phyloP scores from a whole-genome alignment of 2,888 invertebrate species.

The Noctua comes region DNA sequence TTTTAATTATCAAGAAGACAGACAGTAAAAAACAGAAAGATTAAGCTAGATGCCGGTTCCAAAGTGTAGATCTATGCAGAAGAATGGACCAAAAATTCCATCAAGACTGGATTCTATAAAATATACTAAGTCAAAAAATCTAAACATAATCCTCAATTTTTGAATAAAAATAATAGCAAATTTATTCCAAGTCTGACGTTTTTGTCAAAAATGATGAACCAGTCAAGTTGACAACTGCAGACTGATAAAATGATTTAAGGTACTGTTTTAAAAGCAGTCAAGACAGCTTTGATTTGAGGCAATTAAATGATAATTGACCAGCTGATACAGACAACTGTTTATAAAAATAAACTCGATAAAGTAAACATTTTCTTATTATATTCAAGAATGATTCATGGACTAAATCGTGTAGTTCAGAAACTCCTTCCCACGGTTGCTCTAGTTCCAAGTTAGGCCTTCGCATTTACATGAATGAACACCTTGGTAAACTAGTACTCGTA shows the following conservation, averaged over 20 bases:
- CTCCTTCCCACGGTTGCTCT: slow-evolving; percentile 25
- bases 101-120: not conserved
- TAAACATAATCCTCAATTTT: not conserved
- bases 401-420: not conserved
- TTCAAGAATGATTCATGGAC: slow-evolving; percentile 1
- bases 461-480: slow-evolving; percentile 6
- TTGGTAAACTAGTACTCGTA: not conserved
- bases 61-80: not conserved
- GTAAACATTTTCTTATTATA: not conserved
- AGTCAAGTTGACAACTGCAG: not conserved
- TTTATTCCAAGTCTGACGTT: not conserved
- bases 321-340: not conserved
- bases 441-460: slow-evolving; percentile 37
- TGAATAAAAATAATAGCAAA: not conserved
- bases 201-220: not conserved
- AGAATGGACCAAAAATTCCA: not conserved
- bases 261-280: not conserved
- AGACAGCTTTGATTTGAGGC: not conserved
- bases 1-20: not conserved
- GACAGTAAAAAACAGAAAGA: not conserved
- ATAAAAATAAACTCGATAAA: not conserved
- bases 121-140: no score
- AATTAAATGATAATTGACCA: not conserved
- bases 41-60: not conserved
- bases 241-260: not conserved